These are phyloP conservation scores for Plodia interpunctella DNA, from an alignment of 1,140 invertebrate genomes.

Conservation along the genomic window DNA sequence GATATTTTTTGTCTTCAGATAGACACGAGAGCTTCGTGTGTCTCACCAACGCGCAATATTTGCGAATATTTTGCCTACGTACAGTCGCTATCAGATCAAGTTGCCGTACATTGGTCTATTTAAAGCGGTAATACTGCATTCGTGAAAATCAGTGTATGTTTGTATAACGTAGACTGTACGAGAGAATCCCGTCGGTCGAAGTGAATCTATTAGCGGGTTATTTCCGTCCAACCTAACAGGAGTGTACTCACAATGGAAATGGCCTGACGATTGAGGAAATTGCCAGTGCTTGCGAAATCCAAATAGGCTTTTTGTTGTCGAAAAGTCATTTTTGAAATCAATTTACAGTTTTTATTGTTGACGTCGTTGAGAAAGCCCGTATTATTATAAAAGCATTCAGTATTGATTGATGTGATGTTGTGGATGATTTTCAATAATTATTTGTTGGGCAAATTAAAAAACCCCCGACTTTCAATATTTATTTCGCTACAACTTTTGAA, in stretches of 20 bases:
- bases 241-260: conserved; percentile 4
- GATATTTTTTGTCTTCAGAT: no score
- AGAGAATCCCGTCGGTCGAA: conserved; percentile 16
- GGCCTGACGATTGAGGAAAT: conserved; percentile 2
- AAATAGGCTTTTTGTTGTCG: not conserved
- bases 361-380: not conserved
- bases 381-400: no score
- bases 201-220: conserved; percentile 25
- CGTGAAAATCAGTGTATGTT: no score
- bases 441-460: no score
- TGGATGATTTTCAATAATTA: no score
- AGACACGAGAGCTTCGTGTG: no score
- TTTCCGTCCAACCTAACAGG: conserved; percentile 1
- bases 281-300: not conserved
- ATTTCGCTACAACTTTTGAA: no score
- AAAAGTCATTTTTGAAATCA: conserved; percentile 3
- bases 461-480: no score
- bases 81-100: no score
- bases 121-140: not conserved
- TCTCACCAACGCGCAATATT: no score
- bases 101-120: not conserved
- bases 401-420: no score
- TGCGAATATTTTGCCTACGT: no score
- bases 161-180: not conserved
- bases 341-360: not conserved